These are phyloP conservation scores for Xylocopa sonorina DNA, from an alignment of 1,140 invertebrate species.

Conservation along the genomic window DNA sequence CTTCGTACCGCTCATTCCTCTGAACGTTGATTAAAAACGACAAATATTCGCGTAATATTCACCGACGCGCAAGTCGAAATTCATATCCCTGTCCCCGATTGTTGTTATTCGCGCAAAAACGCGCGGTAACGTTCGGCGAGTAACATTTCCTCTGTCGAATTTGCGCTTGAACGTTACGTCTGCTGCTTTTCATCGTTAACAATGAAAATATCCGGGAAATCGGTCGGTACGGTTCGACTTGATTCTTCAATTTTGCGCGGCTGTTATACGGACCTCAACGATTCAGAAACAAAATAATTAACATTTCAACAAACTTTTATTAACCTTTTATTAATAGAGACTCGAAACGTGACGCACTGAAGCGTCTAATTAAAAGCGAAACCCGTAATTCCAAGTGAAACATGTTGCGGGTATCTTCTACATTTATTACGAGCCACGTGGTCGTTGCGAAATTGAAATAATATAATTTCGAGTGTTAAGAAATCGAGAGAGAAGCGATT, in stretches of 20 bases:
- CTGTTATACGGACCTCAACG: background rate
- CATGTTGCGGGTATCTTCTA: background rate
- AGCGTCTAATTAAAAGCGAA: too few species aligned
- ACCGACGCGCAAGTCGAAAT: conserved; percentile 43
- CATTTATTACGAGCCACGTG: background rate
- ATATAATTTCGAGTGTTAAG: background rate
- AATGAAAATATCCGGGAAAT: conserved; percentile 8
- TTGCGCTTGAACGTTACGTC: conserved; percentile 6
- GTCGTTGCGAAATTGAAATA: background rate
- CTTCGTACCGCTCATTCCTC: background rate
- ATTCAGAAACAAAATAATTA: background rate
- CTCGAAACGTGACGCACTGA: too few species aligned
- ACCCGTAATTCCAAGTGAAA: background rate
- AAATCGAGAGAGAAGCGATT: background rate
- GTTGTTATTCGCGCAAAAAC: conserved; percentile 24
- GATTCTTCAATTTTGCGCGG: background rate
- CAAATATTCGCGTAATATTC: conserved; percentile 52
- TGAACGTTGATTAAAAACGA: conserved; percentile 41
- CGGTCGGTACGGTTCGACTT: conserved; percentile 21
- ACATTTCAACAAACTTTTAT: background rate
- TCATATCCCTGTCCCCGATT: conserved; percentile 47
- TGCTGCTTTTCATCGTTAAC: too few species aligned
- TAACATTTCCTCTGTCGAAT: conserved; percentile 30
- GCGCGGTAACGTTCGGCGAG: conserved; percentile 30
- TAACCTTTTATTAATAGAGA: too few species aligned